Evolutionary conservation across 2,113 vertebrate genomes (phyloP), one percentile per base, ranked within the genome.

Genomic region (Mirza zaza): DNA sequence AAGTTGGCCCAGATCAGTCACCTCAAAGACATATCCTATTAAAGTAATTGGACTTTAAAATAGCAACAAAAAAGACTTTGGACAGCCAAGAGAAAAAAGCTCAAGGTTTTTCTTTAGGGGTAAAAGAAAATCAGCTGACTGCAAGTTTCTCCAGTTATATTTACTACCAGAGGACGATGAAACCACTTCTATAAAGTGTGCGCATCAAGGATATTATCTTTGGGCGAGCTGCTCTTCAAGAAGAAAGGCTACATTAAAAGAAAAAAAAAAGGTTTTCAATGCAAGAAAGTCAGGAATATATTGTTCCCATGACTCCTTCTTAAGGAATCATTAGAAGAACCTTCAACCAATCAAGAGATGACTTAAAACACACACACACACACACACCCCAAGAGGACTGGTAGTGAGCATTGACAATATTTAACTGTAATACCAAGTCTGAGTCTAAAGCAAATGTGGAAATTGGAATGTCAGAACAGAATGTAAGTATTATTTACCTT

Each of bases 21-120:
- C 85, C 21, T n/a, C 71, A 71, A 90, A 90, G 25, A 73, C 12
- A 95, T 25, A 76, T 13, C 45, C 67, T 29, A 76, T 52, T 76
- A 71, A 97, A 81, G 14, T 77, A 96, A 85, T 25, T 89, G 48
- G 2, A 52, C 29, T 81, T 88, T n/a, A 90, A 79, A 94, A 82
- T 85, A 73, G 65, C 5, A 89, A 48, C 11, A 59, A 63, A 90
- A 88, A 76, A 67, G 63, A n/a, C 20, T 88, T 88, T 50, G 10
- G 32, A 82, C 1, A 81, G 59, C 6, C 50, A 94, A 70, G 14
- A 45, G 42, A 55, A 48, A 36, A 77, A 17, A 36, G 12, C 42
- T 15, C 3, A 48, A 88, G 32, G 23, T 68, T 87, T 91, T 84
- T 81, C 32, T 91, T 91, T 90, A 87, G 45, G 79, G 39, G 36